Conservation (phyloP, 2,113 vertebrate species). For the Elachura formosa region DNA sequence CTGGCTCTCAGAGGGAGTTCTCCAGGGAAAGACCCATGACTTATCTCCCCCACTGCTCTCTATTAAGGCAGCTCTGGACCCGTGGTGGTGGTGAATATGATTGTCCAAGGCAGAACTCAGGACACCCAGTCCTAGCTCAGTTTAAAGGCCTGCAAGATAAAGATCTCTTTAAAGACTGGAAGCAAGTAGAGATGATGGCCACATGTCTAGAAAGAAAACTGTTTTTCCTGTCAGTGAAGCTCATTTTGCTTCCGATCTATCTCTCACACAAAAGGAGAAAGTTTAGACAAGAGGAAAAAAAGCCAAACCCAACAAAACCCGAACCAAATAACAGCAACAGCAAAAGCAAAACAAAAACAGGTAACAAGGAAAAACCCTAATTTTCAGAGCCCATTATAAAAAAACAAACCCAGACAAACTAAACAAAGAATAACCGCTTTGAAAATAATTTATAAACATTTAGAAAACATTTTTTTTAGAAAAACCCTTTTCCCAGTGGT, state of each 20-base stretch:
- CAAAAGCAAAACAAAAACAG: not conserved
- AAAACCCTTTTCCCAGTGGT: not conserved
- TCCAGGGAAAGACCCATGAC: not conserved
- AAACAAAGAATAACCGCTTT: not conserved
- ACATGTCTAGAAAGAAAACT: not conserved
- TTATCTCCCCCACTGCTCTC: not conserved
- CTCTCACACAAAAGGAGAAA: not conserved
- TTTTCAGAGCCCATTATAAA: not conserved
- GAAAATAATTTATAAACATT: not conserved
- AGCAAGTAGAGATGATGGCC: not conserved
- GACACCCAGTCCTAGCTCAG: not conserved
- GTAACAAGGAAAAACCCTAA: not conserved
- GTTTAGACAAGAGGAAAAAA: not conserved
- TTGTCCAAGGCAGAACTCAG: not conserved
- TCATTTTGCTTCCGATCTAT: not conserved
- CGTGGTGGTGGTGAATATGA: not conserved
- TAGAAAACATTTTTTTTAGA: too few relatives aligned
- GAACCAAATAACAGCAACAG: not conserved
- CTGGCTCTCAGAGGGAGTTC: too few relatives aligned
- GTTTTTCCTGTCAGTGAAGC: not conserved
- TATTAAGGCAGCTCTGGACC: not conserved
- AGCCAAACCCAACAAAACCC: not conserved
- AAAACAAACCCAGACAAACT: accelerated
- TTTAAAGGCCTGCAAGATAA: not conserved
- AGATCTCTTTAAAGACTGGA: not conserved